These are phyloP conservation scores for Craterocephalus amniculus DNA, from an alignment of 2,797 vertebrate genomes.

Conservation along the genomic window DNA sequence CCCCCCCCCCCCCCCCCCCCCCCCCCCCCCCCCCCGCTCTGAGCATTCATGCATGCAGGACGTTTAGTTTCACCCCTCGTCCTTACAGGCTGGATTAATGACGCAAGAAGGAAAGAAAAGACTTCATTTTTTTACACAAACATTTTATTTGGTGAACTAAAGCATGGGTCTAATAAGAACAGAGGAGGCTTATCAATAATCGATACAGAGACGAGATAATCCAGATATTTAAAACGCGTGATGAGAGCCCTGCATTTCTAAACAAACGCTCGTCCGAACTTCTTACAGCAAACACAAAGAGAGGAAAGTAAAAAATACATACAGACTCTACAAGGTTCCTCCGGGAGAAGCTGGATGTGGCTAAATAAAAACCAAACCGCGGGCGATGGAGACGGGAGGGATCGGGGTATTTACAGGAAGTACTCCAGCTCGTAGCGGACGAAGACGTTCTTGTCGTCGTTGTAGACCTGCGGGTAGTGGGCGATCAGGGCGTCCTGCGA, in stretches of 20 bases:
- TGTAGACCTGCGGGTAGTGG: slow-evolving; percentile 98
- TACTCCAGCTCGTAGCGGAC: slow-evolving; percentile 98
- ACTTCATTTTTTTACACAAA: slow-evolving; percentile 93
- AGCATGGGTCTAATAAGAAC: slow-evolving; percentile 91
- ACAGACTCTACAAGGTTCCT: slow-evolving; percentile 63
- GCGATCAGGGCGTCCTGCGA: slow-evolving; percentile 98
- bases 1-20: too few relatives aligned
- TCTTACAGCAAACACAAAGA: slow-evolving; percentile 46
- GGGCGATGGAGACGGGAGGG: neutral
- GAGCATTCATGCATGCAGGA: too few relatives aligned
- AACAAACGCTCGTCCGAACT: slow-evolving; percentile 52
- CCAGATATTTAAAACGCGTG: slow-evolving; percentile 68
- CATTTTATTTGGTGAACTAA: slow-evolving; percentile 97
- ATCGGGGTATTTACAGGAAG: slow-evolving; percentile 86
- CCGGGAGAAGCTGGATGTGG: slow-evolving; percentile 28
- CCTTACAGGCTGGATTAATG: too few relatives aligned
- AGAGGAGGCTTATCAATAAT: slow-evolving; percentile 78
- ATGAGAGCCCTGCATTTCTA: slow-evolving; percentile 54
- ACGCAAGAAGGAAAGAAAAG: too few relatives aligned
- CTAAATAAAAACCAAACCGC: slow-evolving; percentile 53
- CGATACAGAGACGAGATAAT: slow-evolving; percentile 47
- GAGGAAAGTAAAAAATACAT: slow-evolving; percentile 55
- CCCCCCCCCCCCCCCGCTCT: too few relatives aligned
- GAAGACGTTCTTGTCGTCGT: slow-evolving; percentile 97
- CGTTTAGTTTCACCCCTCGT: too few relatives aligned